Base-by-base conservation (phyloP, 2,113 vertebrate genomes). In the Crypturellus undulatus region DNA sequence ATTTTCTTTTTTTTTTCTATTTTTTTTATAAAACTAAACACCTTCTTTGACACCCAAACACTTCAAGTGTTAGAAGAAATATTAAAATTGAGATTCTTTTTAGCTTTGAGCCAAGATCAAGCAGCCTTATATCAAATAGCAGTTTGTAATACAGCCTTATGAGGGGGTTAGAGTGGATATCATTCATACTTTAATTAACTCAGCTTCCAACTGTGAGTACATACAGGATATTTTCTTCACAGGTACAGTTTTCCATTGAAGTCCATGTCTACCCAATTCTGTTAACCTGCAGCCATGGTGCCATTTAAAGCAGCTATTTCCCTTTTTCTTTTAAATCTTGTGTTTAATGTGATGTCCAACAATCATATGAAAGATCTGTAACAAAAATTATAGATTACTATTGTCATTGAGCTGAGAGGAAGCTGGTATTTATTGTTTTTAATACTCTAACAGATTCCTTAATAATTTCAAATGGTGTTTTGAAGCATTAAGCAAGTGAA, bases 91-190 rank as follows among this genome's bases (percentile, higher is more conserved):
- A 49, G 87, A 79, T 42, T 45, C 30, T 62, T 90, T 82, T 82
- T 65, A 93, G 43, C 75, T 89, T 92, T 89, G 78, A 91, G 75
- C 79, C 59, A 89, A 89, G 89, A 93, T 96, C 79, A 85, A 82
- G 73, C 12, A 87, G 40, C 54, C 92, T 91, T 76, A 49, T 82
- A 91, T 89, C 78, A 93, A 93, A 77, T 19, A 91, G 72, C 9
- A 32, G 40, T 51, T 92, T 91, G 82, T 91, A 83, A 90, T 77
- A 64, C 42, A 80, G 63, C 60, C 45, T 95, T 94, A 90, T 64
- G 34, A 85, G 26, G 19, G 71, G 11, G 64, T 85, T 90, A 93
- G n/a, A 77, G 38, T 56, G 60, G 72, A 67, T 89, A 88, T 64
- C 12, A 86, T 60, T 96, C 82, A 64, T 60, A 75, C 49, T 78